Conservation (phyloP, 2,113 vertebrate genomes). For the Bettongia penicillata region DNA sequence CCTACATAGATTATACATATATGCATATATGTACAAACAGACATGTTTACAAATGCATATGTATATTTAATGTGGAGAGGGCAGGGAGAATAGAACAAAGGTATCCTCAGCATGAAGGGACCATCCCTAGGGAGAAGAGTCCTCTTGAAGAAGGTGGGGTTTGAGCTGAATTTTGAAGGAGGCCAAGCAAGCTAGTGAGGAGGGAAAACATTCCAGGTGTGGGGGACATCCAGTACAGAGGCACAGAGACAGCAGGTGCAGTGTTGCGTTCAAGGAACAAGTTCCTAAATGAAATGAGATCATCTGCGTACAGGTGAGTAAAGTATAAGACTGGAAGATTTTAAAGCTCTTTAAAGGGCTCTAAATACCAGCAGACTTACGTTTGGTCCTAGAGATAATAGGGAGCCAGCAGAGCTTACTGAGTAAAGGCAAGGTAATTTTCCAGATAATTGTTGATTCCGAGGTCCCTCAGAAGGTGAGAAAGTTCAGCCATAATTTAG, state of each 20-base stretch:
- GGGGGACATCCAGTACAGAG: background rate
- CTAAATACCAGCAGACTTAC: too few species aligned
- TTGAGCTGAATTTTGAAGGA: background rate
- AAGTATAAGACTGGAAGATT: background rate
- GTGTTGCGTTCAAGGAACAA: background rate
- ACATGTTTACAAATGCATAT: too few species aligned
- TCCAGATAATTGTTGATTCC: conserved; percentile 12
- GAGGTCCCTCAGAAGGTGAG: conserved; percentile 10
- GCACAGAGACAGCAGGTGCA: background rate
- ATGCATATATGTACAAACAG: too few species aligned
- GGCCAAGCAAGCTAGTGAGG: background rate
- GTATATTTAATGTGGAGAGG: background rate
- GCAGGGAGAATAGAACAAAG: background rate
- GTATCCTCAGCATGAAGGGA: background rate
- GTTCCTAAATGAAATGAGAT: background rate
- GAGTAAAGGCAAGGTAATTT: background rate
- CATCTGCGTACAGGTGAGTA: background rate
- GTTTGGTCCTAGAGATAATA: background rate
- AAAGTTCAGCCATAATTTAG: conserved; percentile 19
- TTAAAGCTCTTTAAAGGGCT: too few species aligned
- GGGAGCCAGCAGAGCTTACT: too few species aligned
- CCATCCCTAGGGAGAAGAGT: background rate
- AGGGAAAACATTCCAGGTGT: background rate
- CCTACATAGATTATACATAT: too few species aligned
- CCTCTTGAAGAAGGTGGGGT: background rate